Percentiles rank a stretch among this genome's conserved stretches.
phyloP scores from a whole-genome alignment of 2,888 invertebrate species.

The Machimus rusticus region DNA sequence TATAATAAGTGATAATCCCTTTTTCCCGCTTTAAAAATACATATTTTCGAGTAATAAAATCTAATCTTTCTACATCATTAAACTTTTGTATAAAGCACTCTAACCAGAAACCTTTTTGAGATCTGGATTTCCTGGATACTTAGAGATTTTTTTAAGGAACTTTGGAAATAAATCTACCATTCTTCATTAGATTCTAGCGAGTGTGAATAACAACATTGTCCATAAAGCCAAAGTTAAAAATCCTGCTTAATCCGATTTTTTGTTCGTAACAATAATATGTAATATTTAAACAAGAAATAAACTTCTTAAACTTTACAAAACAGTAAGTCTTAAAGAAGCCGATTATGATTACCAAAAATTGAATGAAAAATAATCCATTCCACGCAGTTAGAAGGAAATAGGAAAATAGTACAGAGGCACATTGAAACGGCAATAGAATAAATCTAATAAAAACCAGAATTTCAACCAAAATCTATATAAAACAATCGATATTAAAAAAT shows the following conservation, averaged over 20 bases:
- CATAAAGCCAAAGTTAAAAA: not conserved
- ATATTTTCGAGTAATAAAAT: too few relatives aligned
- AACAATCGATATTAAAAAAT: constrained; percentile 25
- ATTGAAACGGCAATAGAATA: constrained; percentile 1
- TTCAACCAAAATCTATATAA: constrained; percentile 52
- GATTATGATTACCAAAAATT: not conserved
- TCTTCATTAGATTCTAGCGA: too few relatives aligned
- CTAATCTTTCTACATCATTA: too few relatives aligned
- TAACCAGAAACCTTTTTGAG: too few relatives aligned
- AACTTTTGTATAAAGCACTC: too few relatives aligned
- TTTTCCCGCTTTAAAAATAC: too few relatives aligned
- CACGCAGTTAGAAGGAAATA: constrained; percentile 51
- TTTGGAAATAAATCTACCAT: too few relatives aligned
- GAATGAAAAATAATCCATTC: not conserved
- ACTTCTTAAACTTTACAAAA: not conserved
- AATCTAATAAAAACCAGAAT: constrained; percentile 50
- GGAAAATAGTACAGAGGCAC: constrained; percentile 44
- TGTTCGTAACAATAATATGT: not conserved
- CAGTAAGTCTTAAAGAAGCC: not conserved
- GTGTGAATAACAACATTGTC: too few relatives aligned
- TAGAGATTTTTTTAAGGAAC: too few relatives aligned
- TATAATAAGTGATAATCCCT: too few relatives aligned
- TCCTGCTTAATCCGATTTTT: not conserved
- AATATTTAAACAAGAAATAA: not conserved
- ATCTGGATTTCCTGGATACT: too few relatives aligned